Evolutionary conservation across 2,113 vertebrate genomes (phyloP), one percentile per base, ranked within the genome.

Genomic region (Corythornis vintsioides): DNA sequence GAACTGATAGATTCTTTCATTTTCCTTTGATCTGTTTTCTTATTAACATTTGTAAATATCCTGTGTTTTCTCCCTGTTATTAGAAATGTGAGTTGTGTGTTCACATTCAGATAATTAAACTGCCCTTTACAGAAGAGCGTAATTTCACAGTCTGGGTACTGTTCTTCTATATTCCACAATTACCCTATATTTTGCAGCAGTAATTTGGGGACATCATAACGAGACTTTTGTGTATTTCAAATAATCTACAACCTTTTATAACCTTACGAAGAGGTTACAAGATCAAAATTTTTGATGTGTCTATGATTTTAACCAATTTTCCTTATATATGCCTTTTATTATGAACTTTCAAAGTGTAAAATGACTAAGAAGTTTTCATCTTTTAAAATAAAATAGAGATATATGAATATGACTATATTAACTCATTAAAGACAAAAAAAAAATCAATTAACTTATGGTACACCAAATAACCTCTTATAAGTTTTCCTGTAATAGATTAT

Each of bases 231-330:
- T 92, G 40, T 89, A 87, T 95, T 94, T 92, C 86, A 92, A 92
- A 93, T 90, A 89, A 80, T 14, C 17, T 45, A 88, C 35, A 72
- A 92, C 52, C 79, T 92, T 94, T 89, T 88, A 80, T 86, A 95
- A 91, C 77, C 82, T 91, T 47, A 81, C 73, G 47, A 29, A 94
- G 63, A 72, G 53, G 88, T 83, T 94, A 87, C 42, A 56, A 81
- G 73, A 45, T 80, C 76, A 94, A 88, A 91, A 89, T 91, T 95
- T 96, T 96, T 96, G 90, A 96, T 94, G 90, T 95, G 26, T 33
- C 59, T 72, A 90, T 86, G 18, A 94, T 94, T 95, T 94, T 88
- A 86, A 75, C 35, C 60, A 90, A 95, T 95, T 96, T 95, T 97
- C 87, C 3, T 43, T 87, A 77, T 60, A 47, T 38, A 60, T 56